These are phyloP conservation scores for Mobula birostris DNA, from an alignment of 2,113 vertebrate species.

Conservation along the genomic window DNA sequence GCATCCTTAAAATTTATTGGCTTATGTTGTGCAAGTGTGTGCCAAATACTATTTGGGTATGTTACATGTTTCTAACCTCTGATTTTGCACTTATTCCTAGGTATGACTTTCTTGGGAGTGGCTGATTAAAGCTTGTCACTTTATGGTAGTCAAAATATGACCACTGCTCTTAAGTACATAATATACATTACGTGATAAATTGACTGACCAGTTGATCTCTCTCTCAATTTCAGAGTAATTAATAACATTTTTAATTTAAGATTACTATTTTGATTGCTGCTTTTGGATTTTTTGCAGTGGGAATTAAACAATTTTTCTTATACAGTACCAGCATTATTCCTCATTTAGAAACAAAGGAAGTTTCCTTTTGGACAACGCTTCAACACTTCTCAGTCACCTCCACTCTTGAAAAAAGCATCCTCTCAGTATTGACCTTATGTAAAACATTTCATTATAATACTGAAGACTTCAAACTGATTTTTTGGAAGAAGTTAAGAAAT, in stretches of 20 bases:
- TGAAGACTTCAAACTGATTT: no score
- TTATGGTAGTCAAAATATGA: background rate
- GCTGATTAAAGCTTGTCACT: background rate
- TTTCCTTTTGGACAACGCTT: no score
- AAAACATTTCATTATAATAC: no score
- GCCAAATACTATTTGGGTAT: background rate
- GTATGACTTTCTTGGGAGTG: background rate
- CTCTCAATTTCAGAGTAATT: background rate
- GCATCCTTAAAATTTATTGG: constrained; percentile 11
- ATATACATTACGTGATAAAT: background rate
- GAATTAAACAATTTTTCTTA: background rate
- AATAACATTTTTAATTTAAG: background rate
- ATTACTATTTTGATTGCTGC: background rate
- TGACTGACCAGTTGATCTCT: background rate
- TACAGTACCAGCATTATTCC: background rate
- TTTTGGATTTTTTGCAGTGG: background rate
- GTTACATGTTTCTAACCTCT: background rate
- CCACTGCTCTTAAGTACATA: background rate
- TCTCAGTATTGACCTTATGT: no score
- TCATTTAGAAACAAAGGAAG: background rate
- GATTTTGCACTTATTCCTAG: background rate
- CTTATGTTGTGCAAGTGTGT: background rate
- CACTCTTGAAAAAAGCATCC: no score
- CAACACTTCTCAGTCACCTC: no score
- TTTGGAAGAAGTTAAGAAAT: no score